These are phyloP conservation scores for Sarcophaga peregrina DNA, from an alignment of 1,140 invertebrate species.

Conservation along the genomic window DNA sequence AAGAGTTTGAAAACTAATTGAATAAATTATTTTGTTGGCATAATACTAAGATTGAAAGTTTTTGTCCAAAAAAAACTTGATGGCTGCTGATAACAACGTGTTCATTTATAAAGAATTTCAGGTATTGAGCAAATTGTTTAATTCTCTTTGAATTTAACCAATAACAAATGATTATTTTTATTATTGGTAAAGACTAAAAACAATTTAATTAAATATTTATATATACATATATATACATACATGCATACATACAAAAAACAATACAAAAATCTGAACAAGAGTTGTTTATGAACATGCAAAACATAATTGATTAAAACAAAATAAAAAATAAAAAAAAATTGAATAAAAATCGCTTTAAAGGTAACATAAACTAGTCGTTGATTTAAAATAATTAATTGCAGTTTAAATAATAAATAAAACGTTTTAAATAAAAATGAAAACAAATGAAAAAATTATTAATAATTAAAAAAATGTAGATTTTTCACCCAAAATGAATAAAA, in stretches of 20 bases:
- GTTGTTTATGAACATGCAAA: neutral
- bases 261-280: neutral
- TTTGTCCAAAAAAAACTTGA: neutral
- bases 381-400: conserved; percentile 16
- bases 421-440: conserved; percentile 24
- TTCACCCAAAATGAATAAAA: conserved; percentile 37
- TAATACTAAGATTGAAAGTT: neutral
- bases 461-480: conserved; percentile 29
- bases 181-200: too few species aligned
- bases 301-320: neutral
- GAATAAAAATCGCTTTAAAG: conserved; percentile 25
- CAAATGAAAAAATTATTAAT: conserved; percentile 16
- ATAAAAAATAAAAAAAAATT: neutral
- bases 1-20: neutral
- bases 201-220: too few species aligned
- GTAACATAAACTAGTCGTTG: conserved; percentile 34
- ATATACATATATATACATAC: neutral
- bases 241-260: neutral
- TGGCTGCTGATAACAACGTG: neutral
- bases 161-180: too few species aligned
- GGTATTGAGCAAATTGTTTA: neutral
- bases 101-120: neutral
- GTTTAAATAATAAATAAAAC: conserved; percentile 18
- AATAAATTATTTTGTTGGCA: neutral
- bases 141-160: neutral